phyloP scores from a whole-genome alignment of 2,888 invertebrate genomes.

The Drosophila mimetica region DNA sequence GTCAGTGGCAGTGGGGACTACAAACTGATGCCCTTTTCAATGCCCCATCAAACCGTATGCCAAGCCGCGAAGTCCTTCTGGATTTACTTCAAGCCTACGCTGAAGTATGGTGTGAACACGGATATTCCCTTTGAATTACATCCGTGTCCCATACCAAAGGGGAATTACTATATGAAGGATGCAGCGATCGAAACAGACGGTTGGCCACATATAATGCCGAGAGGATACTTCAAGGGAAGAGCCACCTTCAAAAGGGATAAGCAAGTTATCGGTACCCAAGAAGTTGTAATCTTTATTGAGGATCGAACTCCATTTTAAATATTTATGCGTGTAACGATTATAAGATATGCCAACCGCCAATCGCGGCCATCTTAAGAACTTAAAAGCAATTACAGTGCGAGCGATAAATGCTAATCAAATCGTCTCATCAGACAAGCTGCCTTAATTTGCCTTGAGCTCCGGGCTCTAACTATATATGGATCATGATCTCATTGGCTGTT shows the following conservation, averaged over 20 bases:
- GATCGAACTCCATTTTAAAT: not conserved
- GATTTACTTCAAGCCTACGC: not conserved
- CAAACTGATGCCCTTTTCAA: too few relatives aligned
- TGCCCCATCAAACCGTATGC: not conserved
- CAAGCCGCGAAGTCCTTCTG: not conserved
- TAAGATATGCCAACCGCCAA: not conserved
- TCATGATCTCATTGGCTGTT: conserved; percentile 64
- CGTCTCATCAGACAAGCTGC: conserved; percentile 42
- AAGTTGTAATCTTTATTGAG: not conserved
- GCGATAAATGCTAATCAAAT: conserved; percentile 52
- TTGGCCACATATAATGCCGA: not conserved
- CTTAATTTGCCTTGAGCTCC: conserved; percentile 30
- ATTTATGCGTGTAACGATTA: not conserved
- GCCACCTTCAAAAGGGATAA: not conserved
- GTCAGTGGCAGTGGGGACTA: too few relatives aligned
- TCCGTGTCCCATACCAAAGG: not conserved
- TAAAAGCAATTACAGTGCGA: conserved; percentile 44
- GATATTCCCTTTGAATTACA: too few relatives aligned
- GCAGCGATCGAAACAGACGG: not conserved
- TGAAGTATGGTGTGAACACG: too few relatives aligned
- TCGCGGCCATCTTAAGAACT: conserved; percentile 9
- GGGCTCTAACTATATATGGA: conserved; percentile 58
- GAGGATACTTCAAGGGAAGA: not conserved
- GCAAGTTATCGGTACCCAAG: not conserved
- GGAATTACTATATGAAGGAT: not conserved